phyloP scores from a whole-genome alignment of 2,888 invertebrate genomes.

The Caenorhabditis sp. region DNA sequence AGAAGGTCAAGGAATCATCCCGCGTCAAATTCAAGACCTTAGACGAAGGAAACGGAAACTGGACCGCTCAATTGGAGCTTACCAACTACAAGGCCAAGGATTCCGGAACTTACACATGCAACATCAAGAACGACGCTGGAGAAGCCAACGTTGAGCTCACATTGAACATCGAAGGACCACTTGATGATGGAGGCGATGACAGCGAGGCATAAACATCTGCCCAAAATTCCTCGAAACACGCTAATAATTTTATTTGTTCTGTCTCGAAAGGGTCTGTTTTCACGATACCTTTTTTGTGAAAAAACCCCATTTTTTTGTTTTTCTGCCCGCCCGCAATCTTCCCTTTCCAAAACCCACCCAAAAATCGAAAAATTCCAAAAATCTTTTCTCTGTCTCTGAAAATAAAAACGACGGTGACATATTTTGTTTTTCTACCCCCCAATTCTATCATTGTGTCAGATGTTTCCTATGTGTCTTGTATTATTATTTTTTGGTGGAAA shows the following conservation, averaged over 20 bases:
- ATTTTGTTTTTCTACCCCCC: neutral
- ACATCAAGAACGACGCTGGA: slow-evolving; percentile 93
- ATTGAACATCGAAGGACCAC: slow-evolving; percentile 85
- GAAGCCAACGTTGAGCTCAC: slow-evolving; percentile 96
- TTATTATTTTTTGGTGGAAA: neutral
- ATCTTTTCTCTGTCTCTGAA: neutral
- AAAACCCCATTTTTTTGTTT: neutral
- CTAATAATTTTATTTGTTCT: neutral
- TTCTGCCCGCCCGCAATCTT: neutral
- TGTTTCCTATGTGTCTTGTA: neutral
- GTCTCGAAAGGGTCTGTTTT: neutral
- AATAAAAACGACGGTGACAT: neutral
- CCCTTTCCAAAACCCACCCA: neutral
- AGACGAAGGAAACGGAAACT: slow-evolving; percentile 36
- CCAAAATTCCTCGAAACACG: neutral
- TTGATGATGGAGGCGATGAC: slow-evolving; percentile 69
- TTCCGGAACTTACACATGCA: slow-evolving; percentile 91
- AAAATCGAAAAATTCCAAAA: neutral
- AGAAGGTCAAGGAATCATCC: slow-evolving; percentile 71
- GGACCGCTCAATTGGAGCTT: slow-evolving; percentile 59
- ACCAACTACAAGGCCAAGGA: slow-evolving; percentile 72
- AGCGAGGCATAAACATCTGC: slow-evolving; percentile 51
- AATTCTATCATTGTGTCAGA: neutral
- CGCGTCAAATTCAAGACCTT: slow-evolving; percentile 69
- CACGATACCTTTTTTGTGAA: too few relatives aligned